phyloP scores from a whole-genome alignment of 2,888 invertebrate species.

The Elmis aenea region DNA sequence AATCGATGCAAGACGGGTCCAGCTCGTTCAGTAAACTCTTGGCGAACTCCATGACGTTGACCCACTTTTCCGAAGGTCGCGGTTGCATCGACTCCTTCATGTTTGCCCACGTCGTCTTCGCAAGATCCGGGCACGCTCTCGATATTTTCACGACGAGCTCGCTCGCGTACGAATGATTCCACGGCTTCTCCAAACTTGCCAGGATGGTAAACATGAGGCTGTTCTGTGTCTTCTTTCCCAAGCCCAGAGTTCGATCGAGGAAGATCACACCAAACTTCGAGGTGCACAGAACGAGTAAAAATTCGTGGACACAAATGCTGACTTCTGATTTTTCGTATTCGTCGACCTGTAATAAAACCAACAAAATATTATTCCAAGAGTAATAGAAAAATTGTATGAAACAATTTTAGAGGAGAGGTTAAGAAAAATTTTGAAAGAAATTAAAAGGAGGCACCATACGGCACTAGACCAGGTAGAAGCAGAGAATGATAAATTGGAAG shows the following conservation, averaged over 20 bases:
- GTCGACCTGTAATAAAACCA: slow-evolving; percentile 37
- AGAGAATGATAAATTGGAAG: no score
- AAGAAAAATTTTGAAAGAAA: no score
- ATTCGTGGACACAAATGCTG: slow-evolving; percentile 57
- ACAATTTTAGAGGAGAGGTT: no score
- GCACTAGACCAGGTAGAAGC: no score
- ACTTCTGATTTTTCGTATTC: slow-evolving; percentile 51
- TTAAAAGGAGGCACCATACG: no score
- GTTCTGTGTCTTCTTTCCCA: slow-evolving; percentile 54
- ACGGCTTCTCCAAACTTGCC: slow-evolving; percentile 61
- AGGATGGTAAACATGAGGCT: slow-evolving; percentile 59
- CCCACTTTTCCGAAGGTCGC: slow-evolving; percentile 52
- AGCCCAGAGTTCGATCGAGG: slow-evolving; percentile 60
- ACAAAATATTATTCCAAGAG: no score
- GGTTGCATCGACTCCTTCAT: slow-evolving; percentile 60
- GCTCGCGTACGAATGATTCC: slow-evolving; percentile 61
- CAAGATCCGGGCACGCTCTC: slow-evolving; percentile 66
- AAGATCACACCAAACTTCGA: slow-evolving; percentile 76
- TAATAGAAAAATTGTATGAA: no score
- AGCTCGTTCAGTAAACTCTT: slow-evolving; percentile 47
- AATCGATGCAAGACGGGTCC: slow-evolving; percentile 50
- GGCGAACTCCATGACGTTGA: slow-evolving; percentile 49
- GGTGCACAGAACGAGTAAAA: slow-evolving; percentile 70
- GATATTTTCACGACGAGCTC: slow-evolving; percentile 61
- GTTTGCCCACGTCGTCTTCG: slow-evolving; percentile 56